Base-by-base conservation (phyloP, 1,140 invertebrate species). In the Chionoecetes opilio region DNA sequence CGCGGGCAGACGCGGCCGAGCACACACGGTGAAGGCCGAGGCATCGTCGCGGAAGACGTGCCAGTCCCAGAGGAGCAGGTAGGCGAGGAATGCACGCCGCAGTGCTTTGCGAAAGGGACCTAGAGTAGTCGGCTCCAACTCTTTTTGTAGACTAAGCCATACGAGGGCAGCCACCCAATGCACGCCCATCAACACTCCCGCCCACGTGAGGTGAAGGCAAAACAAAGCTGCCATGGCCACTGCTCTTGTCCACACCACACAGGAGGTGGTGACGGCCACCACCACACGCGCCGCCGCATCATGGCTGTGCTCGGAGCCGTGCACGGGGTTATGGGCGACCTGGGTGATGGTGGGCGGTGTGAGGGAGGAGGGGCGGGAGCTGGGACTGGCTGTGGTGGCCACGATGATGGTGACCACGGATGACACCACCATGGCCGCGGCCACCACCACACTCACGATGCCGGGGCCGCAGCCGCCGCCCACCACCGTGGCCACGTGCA, bases 11-110 rank as follows among this genome's bases (percentile, higher is more conserved):
- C 93, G 94, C 17, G 96, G 96, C 8, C 94, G 96, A 9, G 94
- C 94, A 63, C 96, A 96, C 82, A 95, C 92, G 26, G 92, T 95
- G 82, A 93, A 29, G 41, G 94, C 92, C 11, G 93, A 92, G 14
- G 90, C 92, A 31, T 95, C 93, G 53, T 95, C 94, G 9, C 94
- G 85, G 35, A 96, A 95, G 2, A 94, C 90, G 53, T 95, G 94
- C 87, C 92, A 96, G 41, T 96, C 96, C 93, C 94, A 96, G 17
- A 96, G 87, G 37, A 96, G 94, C 26, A 96, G 94, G 82, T 95
- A 96, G 31, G 91, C 96, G 63, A 95, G 92, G 89, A 96, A 96
- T 2, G 87, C 92, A 41, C 93, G 63, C 6, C 94, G 87, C 26
- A 96, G 85, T 26, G 85, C 35, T 90, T 87, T 93, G 29, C 93